Evolutionary conservation across 2,113 vertebrate species (phyloP), one percentile per base, ranked within the genome.

Genomic region (Regulus satrapa): DNA sequence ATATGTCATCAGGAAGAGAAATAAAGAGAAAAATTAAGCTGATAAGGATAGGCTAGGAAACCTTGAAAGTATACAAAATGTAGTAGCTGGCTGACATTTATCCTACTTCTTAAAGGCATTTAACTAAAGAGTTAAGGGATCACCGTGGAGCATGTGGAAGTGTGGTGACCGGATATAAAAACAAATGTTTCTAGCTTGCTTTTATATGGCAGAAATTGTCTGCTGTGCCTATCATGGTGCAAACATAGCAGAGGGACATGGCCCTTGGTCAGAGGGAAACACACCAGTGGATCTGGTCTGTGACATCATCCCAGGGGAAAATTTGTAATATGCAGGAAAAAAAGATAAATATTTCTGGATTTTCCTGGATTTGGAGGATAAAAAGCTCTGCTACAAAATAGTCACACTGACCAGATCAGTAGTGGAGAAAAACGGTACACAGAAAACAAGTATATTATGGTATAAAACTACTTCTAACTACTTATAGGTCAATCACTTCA

Each of bases 1-100:
- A 66, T 73, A 76, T 58, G 89, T 85, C 77, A 73, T 87, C 94
- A 68, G 23, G 29, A 95, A 85, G 73, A 85, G 79, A 89, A 95
- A 95, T 92, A 95, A 89, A 78, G 66, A 85, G 86, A 41, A 92
- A 81, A 88, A 75, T 62, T 49, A 68, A 54, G 56, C 54, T 88
- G 93, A 91, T 92, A 94, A 92, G 77, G 89, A 90, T 1, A 6
- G 28, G 23, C 34, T 94, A 87, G 87, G 89, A 91, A 91, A 85
- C 24, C 34, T 63, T 49, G 61, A 72, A 62, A 59, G 31, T 63
- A 63, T 19, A 91, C 81, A 93, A 82, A 78, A 94, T 67, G 38
- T 14, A 45, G 59, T 63, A 45, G 46, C 36, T 95, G 89, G 40
- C n/a, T 89, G 84, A 75, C 66, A 73, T 84, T 81, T 78, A 63